phyloP scores from a whole-genome alignment of 1,140 invertebrate species.

The Bombus pascuorum region DNA sequence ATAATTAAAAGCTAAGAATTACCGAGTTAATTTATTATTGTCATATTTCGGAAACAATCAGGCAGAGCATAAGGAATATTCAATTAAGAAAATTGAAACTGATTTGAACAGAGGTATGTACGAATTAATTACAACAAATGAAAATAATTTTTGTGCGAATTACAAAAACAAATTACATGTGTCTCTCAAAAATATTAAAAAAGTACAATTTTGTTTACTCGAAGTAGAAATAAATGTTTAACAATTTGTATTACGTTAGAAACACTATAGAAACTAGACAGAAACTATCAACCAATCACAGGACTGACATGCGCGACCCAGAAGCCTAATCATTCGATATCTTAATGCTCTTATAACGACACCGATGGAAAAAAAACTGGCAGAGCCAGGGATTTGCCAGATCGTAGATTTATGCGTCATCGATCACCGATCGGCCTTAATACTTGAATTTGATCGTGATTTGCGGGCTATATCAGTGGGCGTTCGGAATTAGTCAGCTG shows the following conservation, averaged over 20 bases:
- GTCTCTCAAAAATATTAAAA: not conserved
- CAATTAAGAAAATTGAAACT: no score
- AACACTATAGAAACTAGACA: not conserved
- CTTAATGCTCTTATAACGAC: not conserved
- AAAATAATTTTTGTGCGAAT: not conserved
- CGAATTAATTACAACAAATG: not conserved
- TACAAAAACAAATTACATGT: not conserved
- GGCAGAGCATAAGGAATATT: no score
- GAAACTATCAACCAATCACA: not conserved
- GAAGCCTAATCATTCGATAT: not conserved
- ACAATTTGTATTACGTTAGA: not conserved
- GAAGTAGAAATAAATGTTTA: not conserved
- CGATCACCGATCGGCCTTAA: slow-evolving; percentile 50
- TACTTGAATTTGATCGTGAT: slow-evolving; percentile 42
- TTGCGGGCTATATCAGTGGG: slow-evolving; percentile 23
- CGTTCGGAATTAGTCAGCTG: slow-evolving; percentile 66
- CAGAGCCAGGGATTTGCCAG: not conserved
- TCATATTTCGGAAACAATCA: no score
- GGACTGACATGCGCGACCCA: no score
- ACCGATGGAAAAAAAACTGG: not conserved
- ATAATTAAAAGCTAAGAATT: not conserved
- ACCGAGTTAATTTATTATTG: not conserved
- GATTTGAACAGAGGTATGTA: no score
- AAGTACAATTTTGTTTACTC: not conserved
- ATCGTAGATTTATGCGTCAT: slow-evolving; percentile 42